These are phyloP conservation scores for Tribolium castaneum DNA, from an alignment of 1,140 invertebrate genomes.

Conservation along the genomic window DNA sequence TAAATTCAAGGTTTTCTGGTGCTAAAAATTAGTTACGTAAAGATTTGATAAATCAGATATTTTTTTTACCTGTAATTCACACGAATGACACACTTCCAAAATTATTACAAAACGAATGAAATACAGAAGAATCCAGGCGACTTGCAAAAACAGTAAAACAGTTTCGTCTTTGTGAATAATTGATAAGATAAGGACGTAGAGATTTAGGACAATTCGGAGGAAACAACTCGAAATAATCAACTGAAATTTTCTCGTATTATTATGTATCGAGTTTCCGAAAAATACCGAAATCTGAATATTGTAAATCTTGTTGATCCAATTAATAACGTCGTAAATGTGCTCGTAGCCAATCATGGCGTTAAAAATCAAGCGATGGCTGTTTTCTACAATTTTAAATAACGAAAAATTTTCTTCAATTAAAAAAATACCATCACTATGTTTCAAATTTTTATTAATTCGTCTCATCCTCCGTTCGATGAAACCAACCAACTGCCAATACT, in stretches of 20 bases:
- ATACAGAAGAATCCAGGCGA: background rate
- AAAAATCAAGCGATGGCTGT: background rate
- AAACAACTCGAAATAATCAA: conserved; percentile 1
- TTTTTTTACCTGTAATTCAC: background rate
- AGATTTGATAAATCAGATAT: background rate
- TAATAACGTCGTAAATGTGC: background rate
- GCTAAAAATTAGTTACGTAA: background rate
- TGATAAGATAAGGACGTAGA: background rate
- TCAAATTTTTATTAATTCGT: background rate
- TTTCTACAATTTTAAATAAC: background rate
- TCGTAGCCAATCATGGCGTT: background rate
- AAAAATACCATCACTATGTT: background rate
- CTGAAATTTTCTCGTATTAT: no score
- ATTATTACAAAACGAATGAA: background rate
- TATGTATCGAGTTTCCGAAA: no score
- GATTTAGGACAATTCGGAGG: background rate
- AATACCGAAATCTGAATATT: background rate
- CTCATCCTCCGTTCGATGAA: background rate
- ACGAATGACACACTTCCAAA: conserved; percentile 1
- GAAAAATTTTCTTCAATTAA: background rate
- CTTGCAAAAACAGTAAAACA: background rate
- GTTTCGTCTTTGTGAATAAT: background rate
- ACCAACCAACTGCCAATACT: conserved; percentile 1
- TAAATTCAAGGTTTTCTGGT: background rate
- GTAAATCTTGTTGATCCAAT: background rate